Base-by-base conservation (phyloP, 1,140 invertebrate species). In the Pentalonia nigronervosa region DNA sequence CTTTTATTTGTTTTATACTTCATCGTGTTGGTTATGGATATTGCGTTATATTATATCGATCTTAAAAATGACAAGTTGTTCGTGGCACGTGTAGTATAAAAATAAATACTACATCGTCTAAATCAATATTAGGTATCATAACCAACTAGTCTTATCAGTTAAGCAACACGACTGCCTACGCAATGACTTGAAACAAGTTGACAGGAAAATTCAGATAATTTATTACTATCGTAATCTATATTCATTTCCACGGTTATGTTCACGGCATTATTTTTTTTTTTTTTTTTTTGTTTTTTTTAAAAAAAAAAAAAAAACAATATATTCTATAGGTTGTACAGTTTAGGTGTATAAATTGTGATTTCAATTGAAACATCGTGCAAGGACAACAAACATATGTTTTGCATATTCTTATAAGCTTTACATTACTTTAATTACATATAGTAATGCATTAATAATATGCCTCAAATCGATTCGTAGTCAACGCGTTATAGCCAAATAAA, bases 111-210 rank as follows among this genome's bases (percentile, higher is more conserved):
- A n/a, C 1, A n/a, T 76, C 30, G 60, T 76, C 36, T 90, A 90
- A 90, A 90, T 67, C 89, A 90, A 90, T 90, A 90, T 11, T 9
- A 21, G 36, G 53, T 60, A 48, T 87, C 41, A 45, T 36, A 56
- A 89, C 50, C 41, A n/a, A 90, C 56, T 20, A 11, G 89, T 67
- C 89, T 90, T 90, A 90, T 90, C 89, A 67, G 53, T 90, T 45
- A n/a, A 45, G 36, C 17, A 20, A n/a, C 89, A 90, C 89, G 36
- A 67, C 36, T 20, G 30, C 89, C 25, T 60, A 67, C 89, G 56
- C 89, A 67, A 90, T 45, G 87, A 25, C 50, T 89, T 9, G 56
- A 90, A 90, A 67, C 36, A 30, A 45, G 36, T 90, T 67, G 89
- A 90, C 53, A 34, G 25, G 89, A 47, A 90, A 60, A 67, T 34